Base-by-base conservation (phyloP, 2,888 invertebrate species). In the Strigamia transsilvanica region DNA sequence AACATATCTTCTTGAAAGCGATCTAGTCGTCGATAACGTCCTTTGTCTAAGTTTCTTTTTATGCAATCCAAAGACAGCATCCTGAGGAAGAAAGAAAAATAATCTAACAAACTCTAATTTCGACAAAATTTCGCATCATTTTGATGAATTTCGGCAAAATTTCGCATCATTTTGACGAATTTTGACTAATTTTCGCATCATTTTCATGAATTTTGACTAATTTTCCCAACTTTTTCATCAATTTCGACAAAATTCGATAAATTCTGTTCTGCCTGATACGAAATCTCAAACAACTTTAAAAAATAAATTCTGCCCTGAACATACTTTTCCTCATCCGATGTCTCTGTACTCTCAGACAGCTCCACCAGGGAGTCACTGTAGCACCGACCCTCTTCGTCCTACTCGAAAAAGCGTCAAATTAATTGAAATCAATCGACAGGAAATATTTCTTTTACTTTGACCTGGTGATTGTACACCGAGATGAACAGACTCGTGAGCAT, bases 1-100 rank as follows among this genome's bases (percentile, higher is more conserved):
- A 99, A 99, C 87, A 99, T 92, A 87, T 99, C 99, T 86, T 97
- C 97, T 90, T 99, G 99, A 89, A 99, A 99, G 82, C 93, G 91
- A 88, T 99, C 99, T 84, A 99, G 89, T 7, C 99, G 91, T 85
- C 94, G 94, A 88, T 99, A 99, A 4, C 96, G 91, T 0, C 96
- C 96, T 94, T 95, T 84, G 84, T 99, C 98, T 73, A 99, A 89
- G 27, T 98, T 91, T 27, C 96, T 91, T 88, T 98, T 99, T 81
- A 99, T 95, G 82, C 98, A 90, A 88, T 99, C 99, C 41, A 86
- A 80, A 80, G 84, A 85, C 2, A 85, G 66, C 46, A 84, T 83
- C 83, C 84, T 80, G n/a, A 27, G 27, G 32, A 2, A 18, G 32
- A 23, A 79, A 66, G 9, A 21, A 66, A 66, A 1, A 42, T 3